phyloP scores from a whole-genome alignment of 2,888 invertebrate genomes.

The Scaptomyza flava region DNA sequence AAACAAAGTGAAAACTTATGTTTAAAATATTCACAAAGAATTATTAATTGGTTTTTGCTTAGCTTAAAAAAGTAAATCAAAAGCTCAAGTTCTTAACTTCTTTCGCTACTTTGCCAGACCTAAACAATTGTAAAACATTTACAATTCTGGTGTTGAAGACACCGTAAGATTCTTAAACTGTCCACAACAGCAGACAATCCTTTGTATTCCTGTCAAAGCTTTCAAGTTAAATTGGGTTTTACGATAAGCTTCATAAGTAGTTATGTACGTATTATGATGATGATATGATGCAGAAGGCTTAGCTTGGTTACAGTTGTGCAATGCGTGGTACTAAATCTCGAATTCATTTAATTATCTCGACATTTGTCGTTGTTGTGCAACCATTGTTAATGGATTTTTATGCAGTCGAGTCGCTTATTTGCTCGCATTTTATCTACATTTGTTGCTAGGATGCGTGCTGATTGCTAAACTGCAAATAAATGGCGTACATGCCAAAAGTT shows the following conservation, averaged over 20 bases:
- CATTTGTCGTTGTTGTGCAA: slow-evolving; percentile 9
- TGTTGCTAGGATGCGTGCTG: slow-evolving; percentile 40
- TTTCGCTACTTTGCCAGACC: background rate
- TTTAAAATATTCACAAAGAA: background rate
- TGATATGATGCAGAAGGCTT: background rate
- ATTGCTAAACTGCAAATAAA: slow-evolving; percentile 66
- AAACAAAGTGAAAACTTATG: background rate
- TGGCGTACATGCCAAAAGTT: slow-evolving; percentile 59
- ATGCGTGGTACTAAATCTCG: background rate
- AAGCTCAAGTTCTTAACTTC: background rate
- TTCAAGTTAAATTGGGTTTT: background rate
- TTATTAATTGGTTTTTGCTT: background rate
- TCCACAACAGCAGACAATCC: background rate
- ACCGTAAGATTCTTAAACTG: background rate
- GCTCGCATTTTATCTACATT: slow-evolving; percentile 39
- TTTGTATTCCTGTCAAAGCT: background rate
- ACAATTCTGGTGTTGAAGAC: background rate
- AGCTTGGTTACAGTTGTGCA: slow-evolving; percentile 4
- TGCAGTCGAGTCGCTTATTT: slow-evolving; percentile 9
- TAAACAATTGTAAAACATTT: background rate
- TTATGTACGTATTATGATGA: slow-evolving; percentile 10
- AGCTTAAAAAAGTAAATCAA: background rate
- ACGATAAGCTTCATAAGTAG: background rate
- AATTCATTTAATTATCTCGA: slow-evolving; percentile 33
- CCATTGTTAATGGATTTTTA: slow-evolving; percentile 46